These are phyloP conservation scores for Columba janthina DNA, from an alignment of 2,113 vertebrate species.

Conservation along the genomic window DNA sequence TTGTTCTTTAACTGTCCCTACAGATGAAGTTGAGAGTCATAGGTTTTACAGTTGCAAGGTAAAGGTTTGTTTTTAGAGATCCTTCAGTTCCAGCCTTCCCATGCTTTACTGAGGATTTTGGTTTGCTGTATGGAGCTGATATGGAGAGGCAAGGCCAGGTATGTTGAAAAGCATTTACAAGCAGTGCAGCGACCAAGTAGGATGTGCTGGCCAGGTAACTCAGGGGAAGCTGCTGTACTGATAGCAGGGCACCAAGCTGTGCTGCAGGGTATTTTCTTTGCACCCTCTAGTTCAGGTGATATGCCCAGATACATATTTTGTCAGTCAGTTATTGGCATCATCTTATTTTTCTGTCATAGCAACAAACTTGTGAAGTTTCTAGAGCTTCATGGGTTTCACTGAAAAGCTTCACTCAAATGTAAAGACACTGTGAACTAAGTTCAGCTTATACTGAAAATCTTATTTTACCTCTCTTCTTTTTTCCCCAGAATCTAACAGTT, in stretches of 20 bases:
- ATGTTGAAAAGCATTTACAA: neutral
- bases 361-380: neutral
- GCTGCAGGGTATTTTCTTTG: neutral
- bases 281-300: accelerated
- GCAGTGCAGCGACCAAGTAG: neutral
- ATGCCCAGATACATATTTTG: neutral
- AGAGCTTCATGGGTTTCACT: neutral
- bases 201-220: neutral
- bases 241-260: neutral
- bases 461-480: neutral
- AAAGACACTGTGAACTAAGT: neutral
- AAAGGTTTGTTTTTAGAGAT: neutral
- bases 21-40: neutral
- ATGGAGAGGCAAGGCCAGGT: neutral
- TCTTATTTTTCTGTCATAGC: neutral
- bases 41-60: neutral
- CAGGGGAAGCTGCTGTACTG: neutral
- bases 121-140: neutral
- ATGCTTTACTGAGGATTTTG: neutral
- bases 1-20: neutral
- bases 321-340: neutral
- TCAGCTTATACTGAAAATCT: neutral
- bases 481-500: neutral
- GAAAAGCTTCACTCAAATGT: neutral
- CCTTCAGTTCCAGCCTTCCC: neutral